Base-by-base conservation (phyloP, 2,888 invertebrate genomes). In the Eupelmus urozonus region DNA sequence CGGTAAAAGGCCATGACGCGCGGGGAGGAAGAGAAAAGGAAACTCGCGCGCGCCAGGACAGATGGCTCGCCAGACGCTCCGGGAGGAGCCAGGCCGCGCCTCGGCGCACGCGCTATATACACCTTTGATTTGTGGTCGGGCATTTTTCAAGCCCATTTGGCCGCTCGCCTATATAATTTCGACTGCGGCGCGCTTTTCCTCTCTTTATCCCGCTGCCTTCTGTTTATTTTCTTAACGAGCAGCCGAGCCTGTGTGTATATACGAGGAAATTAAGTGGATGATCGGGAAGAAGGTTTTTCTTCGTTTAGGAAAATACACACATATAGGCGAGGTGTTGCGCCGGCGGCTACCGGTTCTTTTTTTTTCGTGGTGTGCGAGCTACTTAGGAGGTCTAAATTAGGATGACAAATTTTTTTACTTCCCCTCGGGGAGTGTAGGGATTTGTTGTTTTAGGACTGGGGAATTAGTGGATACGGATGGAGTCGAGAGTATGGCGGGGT, bases 91-190 rank as follows among this genome's bases (percentile, higher is more conserved):
- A n/a, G n/a, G n/a, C n/a, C 40, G 20, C 40, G 29, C 27, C 29
- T 3, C 27, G 13, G n/a, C 51, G 53, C 55, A 23, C 27, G 5
- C 59, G 66, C 45, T 27, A n/a, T 23, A 42, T 42, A 23, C 40
- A 85, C 85, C 86, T 87, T 87, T 89, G 89, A 89, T 89, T 89
- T 89, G 88, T 88, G 88, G 88, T 86, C 82, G 82, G 86, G 85
- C 85, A 87, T 87, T 88, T 88, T 89, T 87, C 87, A 85, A 87
- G 85, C 86, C 9, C 87, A 88, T 88, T 88, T 88, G 88, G 87
- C 84, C 71, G 78, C 81, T 83, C 78, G 83, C 82, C 85, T 85
- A 83, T 86, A 86, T 87, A 86, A 85, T 86, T 85, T 85, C 76
- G 67, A 34, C 34, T 25, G 16, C 18, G 77, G 57, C 57, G 51